A percentile compares a stretch with the other conserved stretches of the same genome.
Conservation (phyloP, 2,797 vertebrate species). For the Lophotriccus pileatus region DNA sequence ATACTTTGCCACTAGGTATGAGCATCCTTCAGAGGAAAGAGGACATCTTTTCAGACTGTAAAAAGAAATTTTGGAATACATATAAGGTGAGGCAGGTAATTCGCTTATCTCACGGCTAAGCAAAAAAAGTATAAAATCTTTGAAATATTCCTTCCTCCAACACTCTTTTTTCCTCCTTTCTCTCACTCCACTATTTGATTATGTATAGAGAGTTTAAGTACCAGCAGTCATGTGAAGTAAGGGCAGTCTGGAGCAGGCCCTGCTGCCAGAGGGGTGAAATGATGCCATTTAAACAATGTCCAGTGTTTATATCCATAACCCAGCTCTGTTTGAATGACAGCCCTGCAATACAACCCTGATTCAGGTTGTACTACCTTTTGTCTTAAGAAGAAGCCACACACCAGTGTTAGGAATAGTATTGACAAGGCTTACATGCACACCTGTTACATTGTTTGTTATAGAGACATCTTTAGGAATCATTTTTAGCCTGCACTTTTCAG, state of each 20-base stretch:
- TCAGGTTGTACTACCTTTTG: not conserved
- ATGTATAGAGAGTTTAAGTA: not conserved
- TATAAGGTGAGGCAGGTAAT: slow-evolving; percentile 82
- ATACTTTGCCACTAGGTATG: slow-evolving; percentile 78
- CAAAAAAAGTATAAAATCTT: not conserved
- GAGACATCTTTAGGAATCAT: not conserved
- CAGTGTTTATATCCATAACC: not conserved
- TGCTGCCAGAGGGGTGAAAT: not conserved
- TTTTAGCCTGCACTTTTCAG: not conserved
- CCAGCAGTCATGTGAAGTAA: not conserved
- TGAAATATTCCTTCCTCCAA: not conserved
- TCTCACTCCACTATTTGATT: not conserved
- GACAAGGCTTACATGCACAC: not conserved
- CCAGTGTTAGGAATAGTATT: not conserved
- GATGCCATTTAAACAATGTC: not conserved
- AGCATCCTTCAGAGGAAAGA: slow-evolving; percentile 87
- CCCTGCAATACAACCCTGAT: not conserved
- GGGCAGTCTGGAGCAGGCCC: not conserved
- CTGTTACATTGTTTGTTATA: not conserved
- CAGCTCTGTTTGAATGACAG: not conserved
- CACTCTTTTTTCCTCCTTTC: not conserved
- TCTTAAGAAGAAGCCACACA: not conserved
- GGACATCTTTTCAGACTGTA: slow-evolving; percentile 86
- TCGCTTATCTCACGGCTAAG: not conserved
- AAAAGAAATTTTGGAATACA: slow-evolving; percentile 87